These are phyloP conservation scores for Caretta caretta DNA, from an alignment of 2,113 vertebrate species.

Conservation along the genomic window DNA sequence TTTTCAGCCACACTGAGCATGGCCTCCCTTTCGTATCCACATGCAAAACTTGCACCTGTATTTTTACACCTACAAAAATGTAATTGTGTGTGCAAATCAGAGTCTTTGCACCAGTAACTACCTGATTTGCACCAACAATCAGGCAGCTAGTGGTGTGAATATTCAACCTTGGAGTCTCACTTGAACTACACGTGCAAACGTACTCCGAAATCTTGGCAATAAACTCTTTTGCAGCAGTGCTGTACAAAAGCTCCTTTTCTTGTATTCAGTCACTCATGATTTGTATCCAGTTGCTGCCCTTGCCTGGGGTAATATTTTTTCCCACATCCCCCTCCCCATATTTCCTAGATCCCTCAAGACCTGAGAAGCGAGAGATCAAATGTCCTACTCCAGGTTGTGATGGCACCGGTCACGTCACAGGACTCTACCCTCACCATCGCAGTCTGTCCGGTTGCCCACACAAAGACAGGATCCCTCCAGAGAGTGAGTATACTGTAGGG, in stretches of 20 bases:
- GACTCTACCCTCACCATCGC: slow-evolving; percentile 97
- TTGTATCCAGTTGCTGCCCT: not conserved
- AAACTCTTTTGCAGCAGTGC: not conserved
- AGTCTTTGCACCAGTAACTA: not conserved
- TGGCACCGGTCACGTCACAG: slow-evolving; percentile 96
- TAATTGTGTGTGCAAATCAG: not conserved
- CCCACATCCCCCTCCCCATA: not conserved
- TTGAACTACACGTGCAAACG: not conserved
- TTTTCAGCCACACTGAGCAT: not conserved
- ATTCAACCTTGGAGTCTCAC: not conserved
- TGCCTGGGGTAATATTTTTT: not conserved
- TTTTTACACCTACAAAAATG: not conserved
- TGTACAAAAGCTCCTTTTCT: not conserved
- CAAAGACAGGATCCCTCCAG: slow-evolving; percentile 98
- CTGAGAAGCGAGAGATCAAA: slow-evolving; percentile 97
- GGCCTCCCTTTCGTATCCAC: not conserved
- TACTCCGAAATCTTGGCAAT: not conserved
- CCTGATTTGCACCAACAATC: not conserved
- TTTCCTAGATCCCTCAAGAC: slow-evolving; percentile 88
- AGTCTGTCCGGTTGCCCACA: slow-evolving; percentile 98
- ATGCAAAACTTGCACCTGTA: not conserved
- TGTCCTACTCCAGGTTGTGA: slow-evolving; percentile 98
- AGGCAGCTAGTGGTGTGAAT: not conserved
- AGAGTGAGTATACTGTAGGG: slow-evolving; percentile 87
- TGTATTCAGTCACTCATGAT: not conserved